A percentile compares a stretch with the other conserved stretches of the same genome.
These are phyloP conservation scores for Ptychoptera albimana DNA, from an alignment of 2,888 invertebrate species.

Conservation along the genomic window DNA sequence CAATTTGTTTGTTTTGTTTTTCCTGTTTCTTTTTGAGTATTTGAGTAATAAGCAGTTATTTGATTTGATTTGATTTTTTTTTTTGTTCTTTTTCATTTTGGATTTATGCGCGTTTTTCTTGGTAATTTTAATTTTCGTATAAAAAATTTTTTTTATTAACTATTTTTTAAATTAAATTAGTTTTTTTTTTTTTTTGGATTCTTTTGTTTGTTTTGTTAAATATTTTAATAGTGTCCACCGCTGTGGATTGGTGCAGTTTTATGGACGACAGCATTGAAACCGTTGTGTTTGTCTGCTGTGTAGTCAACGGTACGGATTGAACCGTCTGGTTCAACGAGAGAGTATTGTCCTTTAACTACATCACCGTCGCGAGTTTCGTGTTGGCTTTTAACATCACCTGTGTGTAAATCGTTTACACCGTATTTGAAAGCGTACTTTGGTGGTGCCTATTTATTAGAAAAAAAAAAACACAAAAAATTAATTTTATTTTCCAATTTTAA, in stretches of 20 bases:
- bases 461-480: slow-evolving; percentile 5
- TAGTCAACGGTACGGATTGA: slow-evolving; percentile 46
- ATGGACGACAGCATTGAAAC: slow-evolving; percentile 31
- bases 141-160: too few relatives aligned
- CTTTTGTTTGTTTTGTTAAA: too few relatives aligned
- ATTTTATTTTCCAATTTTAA: not conserved
- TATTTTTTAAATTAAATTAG: too few relatives aligned
- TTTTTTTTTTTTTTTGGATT: too few relatives aligned
- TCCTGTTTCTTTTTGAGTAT: too few relatives aligned
- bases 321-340: slow-evolving; percentile 56
- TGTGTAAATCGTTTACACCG: slow-evolving; percentile 37
- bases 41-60: too few relatives aligned
- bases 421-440: slow-evolving; percentile 41
- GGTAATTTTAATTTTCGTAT: too few relatives aligned
- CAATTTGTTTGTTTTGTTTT: too few relatives aligned
- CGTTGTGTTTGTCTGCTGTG: slow-evolving; percentile 31
- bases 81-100: too few relatives aligned
- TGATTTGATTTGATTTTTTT: too few relatives aligned
- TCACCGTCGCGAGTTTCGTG: slow-evolving; percentile 47
- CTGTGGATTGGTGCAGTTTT: slow-evolving; percentile 28
- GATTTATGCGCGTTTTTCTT: too few relatives aligned
- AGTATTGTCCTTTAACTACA: slow-evolving; percentile 45
- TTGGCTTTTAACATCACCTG: slow-evolving; percentile 45
- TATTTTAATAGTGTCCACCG: slow-evolving; percentile 11
- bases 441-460: slow-evolving; percentile 40